These are phyloP conservation scores for Phyllotis vaccarum DNA, from an alignment of 2,797 vertebrate species.

Conservation along the genomic window DNA sequence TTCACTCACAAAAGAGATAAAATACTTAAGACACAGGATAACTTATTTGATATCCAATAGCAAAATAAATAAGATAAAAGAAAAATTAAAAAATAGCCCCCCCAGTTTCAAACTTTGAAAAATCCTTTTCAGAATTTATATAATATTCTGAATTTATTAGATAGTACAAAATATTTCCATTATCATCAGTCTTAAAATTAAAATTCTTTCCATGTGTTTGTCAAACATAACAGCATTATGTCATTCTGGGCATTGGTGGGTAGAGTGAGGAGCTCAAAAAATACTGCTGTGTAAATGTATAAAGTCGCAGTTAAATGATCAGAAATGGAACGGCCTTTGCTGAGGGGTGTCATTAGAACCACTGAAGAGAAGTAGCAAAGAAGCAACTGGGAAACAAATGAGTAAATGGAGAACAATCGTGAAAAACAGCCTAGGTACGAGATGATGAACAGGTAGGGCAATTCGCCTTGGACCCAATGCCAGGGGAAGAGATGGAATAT, in stretches of 20 bases:
- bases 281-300: neutral
- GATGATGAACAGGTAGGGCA: neutral
- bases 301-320: neutral
- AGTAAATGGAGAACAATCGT: neutral
- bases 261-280: neutral
- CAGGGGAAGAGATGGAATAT: too few species aligned
- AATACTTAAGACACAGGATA: neutral
- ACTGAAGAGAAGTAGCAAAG: neutral
- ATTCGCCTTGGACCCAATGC: neutral
- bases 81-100: neutral
- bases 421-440: neutral
- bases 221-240: neutral
- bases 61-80: neutral
- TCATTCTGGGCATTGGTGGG: neutral
- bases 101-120: neutral
- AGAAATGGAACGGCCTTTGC: neutral
- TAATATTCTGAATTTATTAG: neutral
- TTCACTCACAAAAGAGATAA: neutral
- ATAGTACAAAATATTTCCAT: neutral
- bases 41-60: neutral
- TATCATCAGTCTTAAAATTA: neutral
- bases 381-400: neutral
- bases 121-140: neutral
- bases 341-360: neutral
- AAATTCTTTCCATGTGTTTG: neutral